Percentiles rank a stretch among this genome's conserved stretches.
Evolutionary conservation across 2,797 vertebrate species (phyloP).

Genomic region (Emys orbicularis): DNA sequence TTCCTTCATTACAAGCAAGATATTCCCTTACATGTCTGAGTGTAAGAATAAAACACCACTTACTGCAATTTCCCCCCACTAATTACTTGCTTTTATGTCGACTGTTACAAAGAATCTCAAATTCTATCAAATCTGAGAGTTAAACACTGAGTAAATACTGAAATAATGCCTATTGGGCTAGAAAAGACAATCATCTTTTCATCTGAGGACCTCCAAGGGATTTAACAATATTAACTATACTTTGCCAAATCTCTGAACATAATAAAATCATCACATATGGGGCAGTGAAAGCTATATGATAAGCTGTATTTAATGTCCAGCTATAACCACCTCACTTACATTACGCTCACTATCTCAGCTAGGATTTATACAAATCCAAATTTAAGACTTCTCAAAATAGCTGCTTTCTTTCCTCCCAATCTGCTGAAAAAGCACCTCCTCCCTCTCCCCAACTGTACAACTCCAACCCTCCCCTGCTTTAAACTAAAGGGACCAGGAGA

Average conservation of each 20-base stretch:
- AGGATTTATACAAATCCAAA: not conserved
- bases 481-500: not conserved
- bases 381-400: not conserved
- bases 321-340: not conserved
- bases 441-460: too few relatives aligned
- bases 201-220: not conserved
- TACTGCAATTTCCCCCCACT: not conserved
- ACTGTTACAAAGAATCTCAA: not conserved
- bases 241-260: not conserved
- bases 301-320: not conserved
- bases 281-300: not conserved
- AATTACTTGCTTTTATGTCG: not conserved
- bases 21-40: too few relatives aligned
- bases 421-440: not conserved
- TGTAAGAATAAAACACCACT: not conserved
- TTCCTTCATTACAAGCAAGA: not conserved
- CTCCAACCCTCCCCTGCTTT: not conserved
- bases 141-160: not conserved
- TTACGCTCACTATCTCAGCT: not conserved
- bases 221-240: not conserved
- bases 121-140: not conserved
- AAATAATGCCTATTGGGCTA: not conserved
- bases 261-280: not conserved
- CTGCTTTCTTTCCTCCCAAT: not conserved
- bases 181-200: not conserved